Evolutionary conservation across 1,140 invertebrate genomes (phyloP), one percentile per base, ranked within the genome.

Genomic region (Diabrotica virgifera): DNA sequence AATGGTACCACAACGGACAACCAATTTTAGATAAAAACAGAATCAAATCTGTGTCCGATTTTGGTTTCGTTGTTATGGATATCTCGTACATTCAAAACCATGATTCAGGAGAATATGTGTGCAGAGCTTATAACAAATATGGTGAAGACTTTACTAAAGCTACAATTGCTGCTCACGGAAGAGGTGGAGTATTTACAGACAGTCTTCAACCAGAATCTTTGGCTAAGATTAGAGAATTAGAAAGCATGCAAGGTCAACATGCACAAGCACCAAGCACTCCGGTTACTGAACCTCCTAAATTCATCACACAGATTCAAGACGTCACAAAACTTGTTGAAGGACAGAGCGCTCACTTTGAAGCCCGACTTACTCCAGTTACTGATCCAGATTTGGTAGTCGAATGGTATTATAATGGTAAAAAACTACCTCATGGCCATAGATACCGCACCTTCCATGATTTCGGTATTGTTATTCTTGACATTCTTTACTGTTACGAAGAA

Each of bases 361-460:
- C 91, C 2, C 84, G 92, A 75, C 82, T 98, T 36, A 93, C 91
- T 14, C 96, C 96, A 9, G 87, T 95, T 0, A 92, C 89, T 62
- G 96, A 97, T 83, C 95, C 96, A 13, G 92, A 96, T 72, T 83
- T 98, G 61, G 90, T 90, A 73, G 94, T 99, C 6, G 93, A 96
- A 79, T 98, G 95, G 95, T 95, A 90, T 75, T 95, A 93, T 74
- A 95, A 97, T 79, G 94, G 94, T 59, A 92, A 95, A 78, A 94
- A 94, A 77, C 81, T 97, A 68, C 91, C 92, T 0, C 90, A 92
- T 78, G 95, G 95, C 35, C 95, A 97, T 82, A 89, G 95, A 64
- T 98, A 95, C 77, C 88, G 94, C 71, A 97, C 94, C 54, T 95
- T 96, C 89, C 94, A 98, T 77, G 96, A 99, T 77, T 98, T 98